Evolutionary conservation across 2,797 vertebrate species (phyloP).

Genomic region (Phalanger gymnotis): DNA sequence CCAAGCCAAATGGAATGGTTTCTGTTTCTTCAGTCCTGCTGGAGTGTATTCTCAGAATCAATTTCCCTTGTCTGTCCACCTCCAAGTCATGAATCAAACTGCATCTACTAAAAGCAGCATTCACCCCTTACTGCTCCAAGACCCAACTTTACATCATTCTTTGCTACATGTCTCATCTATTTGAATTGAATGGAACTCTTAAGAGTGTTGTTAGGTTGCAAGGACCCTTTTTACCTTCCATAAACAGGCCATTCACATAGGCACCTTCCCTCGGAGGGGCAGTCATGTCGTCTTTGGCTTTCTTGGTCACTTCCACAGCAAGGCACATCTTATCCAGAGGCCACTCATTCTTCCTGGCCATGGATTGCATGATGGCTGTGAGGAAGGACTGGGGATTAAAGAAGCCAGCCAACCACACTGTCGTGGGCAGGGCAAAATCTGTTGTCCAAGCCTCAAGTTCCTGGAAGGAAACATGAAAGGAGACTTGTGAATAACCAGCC

Average conservation of each 20-base stretch:
- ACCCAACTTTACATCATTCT: neutral
- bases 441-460: constrained; percentile 86
- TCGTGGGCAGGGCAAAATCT: constrained; percentile 83
- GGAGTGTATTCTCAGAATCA: accelerated
- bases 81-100: accelerated
- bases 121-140: neutral
- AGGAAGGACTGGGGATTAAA: constrained; percentile 88
- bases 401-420: constrained; percentile 85
- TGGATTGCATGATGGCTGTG: constrained; percentile 87
- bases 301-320: constrained; percentile 86
- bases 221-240: constrained; percentile 82
- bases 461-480: constrained; percentile 61
- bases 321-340: constrained; percentile 87
- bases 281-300: constrained; percentile 81
- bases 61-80: neutral
- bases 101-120: accelerated
- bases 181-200: neutral
- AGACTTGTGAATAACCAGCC: neutral
- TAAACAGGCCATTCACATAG: constrained; percentile 83
- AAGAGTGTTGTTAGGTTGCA: neutral
- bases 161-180: neutral
- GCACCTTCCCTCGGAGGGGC: constrained; percentile 85
- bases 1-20: accelerated
- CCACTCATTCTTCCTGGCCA: constrained; percentile 86
- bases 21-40: accelerated